phyloP scores from a whole-genome alignment of 2,797 vertebrate genomes.

The Neopelma chrysocephalum region DNA sequence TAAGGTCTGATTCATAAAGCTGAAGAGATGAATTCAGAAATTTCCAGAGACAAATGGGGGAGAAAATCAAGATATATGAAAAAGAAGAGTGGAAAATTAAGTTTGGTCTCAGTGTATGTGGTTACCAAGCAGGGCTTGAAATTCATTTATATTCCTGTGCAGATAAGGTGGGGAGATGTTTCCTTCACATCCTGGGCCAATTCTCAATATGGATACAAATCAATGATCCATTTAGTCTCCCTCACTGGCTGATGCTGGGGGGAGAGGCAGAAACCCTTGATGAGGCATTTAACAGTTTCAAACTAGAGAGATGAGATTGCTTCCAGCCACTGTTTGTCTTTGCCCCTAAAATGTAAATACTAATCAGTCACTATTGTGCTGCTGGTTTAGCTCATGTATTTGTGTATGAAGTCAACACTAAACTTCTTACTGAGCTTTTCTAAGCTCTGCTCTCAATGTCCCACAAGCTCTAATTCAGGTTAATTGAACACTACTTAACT shows the following conservation, averaged over 20 bases:
- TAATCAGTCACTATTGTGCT: background rate
- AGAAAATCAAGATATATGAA: conserved; percentile 61
- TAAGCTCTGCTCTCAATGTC: background rate
- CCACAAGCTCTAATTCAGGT: background rate
- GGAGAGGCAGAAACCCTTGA: background rate
- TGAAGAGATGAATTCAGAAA: conserved; percentile 55
- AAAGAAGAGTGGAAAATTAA: conserved; percentile 51
- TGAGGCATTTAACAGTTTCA: background rate
- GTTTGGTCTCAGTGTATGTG: conserved; percentile 49
- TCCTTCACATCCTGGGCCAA: background rate
- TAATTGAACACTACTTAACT: background rate
- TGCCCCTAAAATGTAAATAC: background rate
- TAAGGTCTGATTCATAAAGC: conserved; percentile 58
- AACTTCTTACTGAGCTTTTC: background rate
- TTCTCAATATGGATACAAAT: conserved; percentile 11
- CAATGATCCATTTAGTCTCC: background rate
- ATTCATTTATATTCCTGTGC: conserved; percentile 28
- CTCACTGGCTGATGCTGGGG: background rate
- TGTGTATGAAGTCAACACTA: background rate
- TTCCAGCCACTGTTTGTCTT: conserved; percentile 2
- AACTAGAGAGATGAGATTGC: background rate
- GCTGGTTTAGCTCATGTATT: background rate
- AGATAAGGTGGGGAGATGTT: conserved; percentile 46
- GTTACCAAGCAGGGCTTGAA: conserved; percentile 60
- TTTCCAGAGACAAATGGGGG: conserved; percentile 52